Conservation (phyloP, 1,140 invertebrate species). For the Sesamia nonagrioides region DNA sequence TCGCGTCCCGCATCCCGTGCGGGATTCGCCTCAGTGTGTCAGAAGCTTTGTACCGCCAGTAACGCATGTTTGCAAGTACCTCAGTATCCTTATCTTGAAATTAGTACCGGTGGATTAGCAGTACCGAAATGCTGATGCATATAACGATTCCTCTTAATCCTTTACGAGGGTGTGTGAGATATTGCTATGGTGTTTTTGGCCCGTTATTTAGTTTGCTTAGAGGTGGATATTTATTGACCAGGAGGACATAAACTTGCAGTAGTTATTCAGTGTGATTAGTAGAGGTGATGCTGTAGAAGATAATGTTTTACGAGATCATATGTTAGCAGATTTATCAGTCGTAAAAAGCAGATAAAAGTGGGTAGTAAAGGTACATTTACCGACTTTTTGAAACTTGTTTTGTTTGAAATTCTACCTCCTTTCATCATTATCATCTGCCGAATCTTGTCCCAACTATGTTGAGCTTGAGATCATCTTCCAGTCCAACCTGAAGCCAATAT, state of each 20-base stretch:
- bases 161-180: slow-evolving; percentile 68
- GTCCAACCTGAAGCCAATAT: no score
- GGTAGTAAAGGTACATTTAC: no score
- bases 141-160: slow-evolving; percentile 63
- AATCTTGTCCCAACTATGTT: no score
- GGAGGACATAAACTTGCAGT: neutral
- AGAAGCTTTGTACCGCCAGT: slow-evolving; percentile 40
- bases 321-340: no score
- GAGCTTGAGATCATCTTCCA: no score
- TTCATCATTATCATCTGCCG: no score
- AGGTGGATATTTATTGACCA: slow-evolving; percentile 58
- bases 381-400: no score
- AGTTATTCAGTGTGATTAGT: neutral
- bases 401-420: no score
- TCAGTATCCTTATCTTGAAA: slow-evolving; percentile 74
- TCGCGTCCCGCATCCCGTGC: no score
- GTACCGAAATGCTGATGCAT: slow-evolving; percentile 45
- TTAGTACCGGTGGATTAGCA: slow-evolving; percentile 76
- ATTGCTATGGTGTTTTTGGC: slow-evolving; percentile 60
- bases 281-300: neutral
- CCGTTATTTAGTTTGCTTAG: slow-evolving; percentile 74
- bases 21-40: no score
- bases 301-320: no score
- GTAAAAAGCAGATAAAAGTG: no score
- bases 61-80: slow-evolving; percentile 60